Percentiles rank a stretch among this genome's conserved stretches.
phyloP scores from a whole-genome alignment of 2,113 vertebrate species.

The Protomyctophum bolini region DNA sequence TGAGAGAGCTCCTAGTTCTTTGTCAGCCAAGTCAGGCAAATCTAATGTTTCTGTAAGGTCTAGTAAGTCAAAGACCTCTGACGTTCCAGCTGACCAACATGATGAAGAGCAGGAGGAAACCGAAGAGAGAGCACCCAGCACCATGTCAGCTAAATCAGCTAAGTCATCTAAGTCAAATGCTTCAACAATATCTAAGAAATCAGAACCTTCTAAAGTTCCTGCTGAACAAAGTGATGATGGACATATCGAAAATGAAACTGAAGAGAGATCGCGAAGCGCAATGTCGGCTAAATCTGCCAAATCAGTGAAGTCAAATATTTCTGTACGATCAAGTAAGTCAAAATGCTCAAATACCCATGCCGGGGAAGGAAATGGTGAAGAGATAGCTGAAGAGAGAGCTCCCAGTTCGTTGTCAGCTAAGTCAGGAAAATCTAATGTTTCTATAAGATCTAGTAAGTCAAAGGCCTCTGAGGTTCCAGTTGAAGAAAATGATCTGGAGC shows the following conservation, averaged over 20 bases:
- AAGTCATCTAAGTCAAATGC: slow-evolving; percentile 39
- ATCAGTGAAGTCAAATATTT: slow-evolving; percentile 40
- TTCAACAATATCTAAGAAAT: slow-evolving; percentile 52
- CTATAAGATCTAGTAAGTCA: slow-evolving; percentile 17
- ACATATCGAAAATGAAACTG: slow-evolving; percentile 18
- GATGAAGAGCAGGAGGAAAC: slow-evolving; percentile 7
- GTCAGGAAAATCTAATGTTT: slow-evolving; percentile 10
- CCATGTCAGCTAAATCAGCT: slow-evolving; percentile 44
- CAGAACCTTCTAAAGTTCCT: slow-evolving; percentile 36
- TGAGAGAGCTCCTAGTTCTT: slow-evolving; percentile 5
- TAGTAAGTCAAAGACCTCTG: slow-evolving; percentile 20
- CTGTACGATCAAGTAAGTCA: slow-evolving; percentile 42
- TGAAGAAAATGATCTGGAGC: slow-evolving; percentile 9
- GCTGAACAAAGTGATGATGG: slow-evolving; percentile 18
- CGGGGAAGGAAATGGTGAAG: not conserved
- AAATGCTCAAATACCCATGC: slow-evolving; percentile 28
- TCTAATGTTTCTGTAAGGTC: slow-evolving; percentile 46
- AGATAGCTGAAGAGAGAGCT: slow-evolving; percentile 29
- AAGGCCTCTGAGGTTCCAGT: slow-evolving; percentile 39
- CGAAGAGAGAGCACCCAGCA: slow-evolving; percentile 38
- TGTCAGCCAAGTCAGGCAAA: slow-evolving; percentile 21
- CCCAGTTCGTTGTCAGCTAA: slow-evolving; percentile 22
- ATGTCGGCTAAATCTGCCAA: slow-evolving; percentile 50
- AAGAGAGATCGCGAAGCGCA: slow-evolving; percentile 34
- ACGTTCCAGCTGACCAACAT: not conserved